Base-by-base conservation (phyloP, 2,797 vertebrate genomes). In the Anas acuta region DNA sequence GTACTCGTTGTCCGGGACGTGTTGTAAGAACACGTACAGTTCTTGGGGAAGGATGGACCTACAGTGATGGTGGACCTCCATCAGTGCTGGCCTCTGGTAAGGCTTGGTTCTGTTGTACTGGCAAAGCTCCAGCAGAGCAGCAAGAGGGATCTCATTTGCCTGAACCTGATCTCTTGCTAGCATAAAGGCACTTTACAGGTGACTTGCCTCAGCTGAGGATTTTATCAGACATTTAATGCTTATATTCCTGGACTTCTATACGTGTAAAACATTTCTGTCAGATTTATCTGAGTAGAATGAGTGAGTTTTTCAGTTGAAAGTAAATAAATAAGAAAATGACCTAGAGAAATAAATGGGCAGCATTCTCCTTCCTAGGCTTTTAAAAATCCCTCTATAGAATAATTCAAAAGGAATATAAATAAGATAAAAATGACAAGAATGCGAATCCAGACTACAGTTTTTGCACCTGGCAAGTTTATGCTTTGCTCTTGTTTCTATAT, bases 1-100 rank as follows among this genome's bases (percentile, higher is more conserved):
- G 26, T 7, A 2, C 13, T 57, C 13, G 1, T 47, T 32, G 37
- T 51, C 32, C 21, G 5, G 10, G 33, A 3, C 1, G 1, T 21
- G 19, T 4, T 65, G 7, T 37, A 33, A 61, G 84, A 67, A 43
- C 30, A 7, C 37, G 1, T 35, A n/a, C 20, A 14, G 28, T 14
- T 73, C 53, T 53, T 51, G 64, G 47, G 61, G 33, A 32, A 56
- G 67, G 57, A 37, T 45, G 76, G 51, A 20, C 14, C 26, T 80
- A 41, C 35, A 72, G 58, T 2, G 0, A 20, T 45, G 49, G 14
- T n/a, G 43, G 3, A 25, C 49, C 49, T 51, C 3, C 11, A 22
- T 60, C 32, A 15, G 35, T 41, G 67, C 6, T 57, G 73, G 66
- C 64, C 62, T 67, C 45, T 32, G 64, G 58, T 25, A 25, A 13